phyloP scores from a whole-genome alignment of 1,140 invertebrate genomes.

The Brachionus rotundiformis region DNA sequence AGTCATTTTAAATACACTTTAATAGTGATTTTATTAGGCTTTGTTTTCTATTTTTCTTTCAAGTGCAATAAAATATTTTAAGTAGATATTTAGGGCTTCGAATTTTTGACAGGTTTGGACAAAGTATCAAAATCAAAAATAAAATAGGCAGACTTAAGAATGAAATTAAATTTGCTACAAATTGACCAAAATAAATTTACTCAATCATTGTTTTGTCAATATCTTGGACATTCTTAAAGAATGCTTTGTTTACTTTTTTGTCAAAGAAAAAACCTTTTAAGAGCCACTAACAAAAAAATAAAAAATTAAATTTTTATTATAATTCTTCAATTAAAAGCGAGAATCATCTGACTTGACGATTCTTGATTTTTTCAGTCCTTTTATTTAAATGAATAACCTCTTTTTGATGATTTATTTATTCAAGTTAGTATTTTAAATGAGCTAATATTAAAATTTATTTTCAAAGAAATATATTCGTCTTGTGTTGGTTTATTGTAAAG shows the following conservation, averaged over 20 bases:
- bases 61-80: background rate
- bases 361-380: background rate
- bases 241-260: background rate
- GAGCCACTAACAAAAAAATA: background rate
- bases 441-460: background rate
- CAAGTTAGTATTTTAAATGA: conserved; percentile 25
- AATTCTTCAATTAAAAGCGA: too few relatives aligned
- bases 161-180: conserved; percentile 18
- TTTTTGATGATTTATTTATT: conserved; percentile 1
- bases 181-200: conserved; percentile 39
- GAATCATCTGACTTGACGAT: background rate
- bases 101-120: background rate
- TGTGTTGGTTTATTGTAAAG: conserved; percentile 7
- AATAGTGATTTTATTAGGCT: background rate
- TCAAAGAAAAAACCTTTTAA: background rate
- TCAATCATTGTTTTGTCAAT: background rate
- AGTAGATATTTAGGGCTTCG: background rate
- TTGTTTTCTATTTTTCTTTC: background rate
- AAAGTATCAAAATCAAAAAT: background rate
- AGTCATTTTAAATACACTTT: background rate
- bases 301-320: background rate
- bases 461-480: background rate
- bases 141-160: background rate
- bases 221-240: background rate
- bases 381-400: background rate